Percentiles rank a stretch among this genome's conserved stretches.
Evolutionary conservation across 2,888 invertebrate genomes (phyloP).

Genomic region (Pristionchus arcanus): DNA sequence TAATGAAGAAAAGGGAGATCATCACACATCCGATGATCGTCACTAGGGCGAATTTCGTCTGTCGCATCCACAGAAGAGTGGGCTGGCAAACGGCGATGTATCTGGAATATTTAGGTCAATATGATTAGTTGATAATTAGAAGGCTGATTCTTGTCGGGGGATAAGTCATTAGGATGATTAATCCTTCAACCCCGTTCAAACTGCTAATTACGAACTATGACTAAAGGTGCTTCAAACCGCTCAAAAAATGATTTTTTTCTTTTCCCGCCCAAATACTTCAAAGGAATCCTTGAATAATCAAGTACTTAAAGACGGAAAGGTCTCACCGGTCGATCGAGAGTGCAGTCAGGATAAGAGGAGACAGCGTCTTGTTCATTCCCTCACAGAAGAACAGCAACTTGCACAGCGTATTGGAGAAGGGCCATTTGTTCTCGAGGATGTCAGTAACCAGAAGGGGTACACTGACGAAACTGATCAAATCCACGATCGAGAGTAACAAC

Average conservation of each 20-base stretch:
- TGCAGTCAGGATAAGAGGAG: slow-evolving; percentile 75
- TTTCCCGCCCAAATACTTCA: not conserved
- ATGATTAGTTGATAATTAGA: not conserved
- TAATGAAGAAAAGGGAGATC: slow-evolving; percentile 72
- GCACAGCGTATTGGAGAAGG: slow-evolving; percentile 70
- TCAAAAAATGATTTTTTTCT: no score
- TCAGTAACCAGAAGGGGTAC: slow-evolving; percentile 76
- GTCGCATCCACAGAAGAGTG: slow-evolving; percentile 74
- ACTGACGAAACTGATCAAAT: slow-evolving; percentile 73
- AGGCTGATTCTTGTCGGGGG: no score
- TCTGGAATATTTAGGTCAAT: not conserved
- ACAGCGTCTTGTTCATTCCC: slow-evolving; percentile 75
- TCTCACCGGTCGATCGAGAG: slow-evolving; percentile 72
- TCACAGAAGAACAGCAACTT: slow-evolving; percentile 73
- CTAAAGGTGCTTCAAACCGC: no score
- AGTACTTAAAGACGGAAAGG: not conserved
- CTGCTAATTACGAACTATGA: no score
- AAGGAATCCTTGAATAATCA: not conserved
- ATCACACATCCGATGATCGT: slow-evolving; percentile 68
- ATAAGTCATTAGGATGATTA: no score
- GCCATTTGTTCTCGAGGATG: slow-evolving; percentile 68
- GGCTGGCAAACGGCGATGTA: slow-evolving; percentile 68
- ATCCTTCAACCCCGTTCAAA: no score
- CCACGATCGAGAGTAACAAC: slow-evolving; percentile 75
- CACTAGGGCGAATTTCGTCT: slow-evolving; percentile 70